Base-by-base conservation (phyloP, 2,113 vertebrate genomes). In the Nibea coibor region DNA sequence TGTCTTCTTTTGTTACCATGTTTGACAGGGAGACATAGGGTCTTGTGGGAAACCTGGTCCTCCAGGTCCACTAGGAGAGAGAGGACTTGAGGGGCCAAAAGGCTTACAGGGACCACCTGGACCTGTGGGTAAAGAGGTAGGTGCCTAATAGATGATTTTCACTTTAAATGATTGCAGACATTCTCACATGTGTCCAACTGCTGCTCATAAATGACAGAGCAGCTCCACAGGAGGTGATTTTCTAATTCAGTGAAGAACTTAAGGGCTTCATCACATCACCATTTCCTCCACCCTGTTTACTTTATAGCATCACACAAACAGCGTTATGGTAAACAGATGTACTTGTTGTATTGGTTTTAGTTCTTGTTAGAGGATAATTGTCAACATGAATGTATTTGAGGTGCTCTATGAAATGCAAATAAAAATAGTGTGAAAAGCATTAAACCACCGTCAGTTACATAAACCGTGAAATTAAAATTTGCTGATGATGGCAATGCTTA, bases 1-100 rank as follows among this genome's bases (percentile, higher is more conserved):
- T 61, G 42, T 69, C 45, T 10, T 47, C 11, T 26, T 14, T 3
- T 26, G 5, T 20, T 68, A 24, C n/a, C 17, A 1, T 84, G 39
- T 80, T 66, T 80, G 11, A 24, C 87, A 98, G 97, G 97, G 97
- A 22, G 94, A 95, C 26, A 15, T 24, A 48, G 97, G 97, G 71
- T 1, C 59, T 16, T 65, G 15, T 7, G 97, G 97, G 83, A 90
- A 83, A 58, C 50, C 16, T 0, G 96, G 97, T 47, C 9, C 81
- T 81, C 39, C 84, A 20, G 96, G 96, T 2, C 65, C 0, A 0
- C 71, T 81, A 0, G 97, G 97, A 73, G 94, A 96, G 0, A 86
- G 81, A 20, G 97, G 97, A 43, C 85, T 89, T 0, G 68, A 79
- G 20, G 97, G 97, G 12, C 71, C 0, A 0, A 90, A 93, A 54